Evolutionary conservation across 2,888 invertebrate genomes (phyloP).

Genomic region (Platycnemis pennipes): DNA sequence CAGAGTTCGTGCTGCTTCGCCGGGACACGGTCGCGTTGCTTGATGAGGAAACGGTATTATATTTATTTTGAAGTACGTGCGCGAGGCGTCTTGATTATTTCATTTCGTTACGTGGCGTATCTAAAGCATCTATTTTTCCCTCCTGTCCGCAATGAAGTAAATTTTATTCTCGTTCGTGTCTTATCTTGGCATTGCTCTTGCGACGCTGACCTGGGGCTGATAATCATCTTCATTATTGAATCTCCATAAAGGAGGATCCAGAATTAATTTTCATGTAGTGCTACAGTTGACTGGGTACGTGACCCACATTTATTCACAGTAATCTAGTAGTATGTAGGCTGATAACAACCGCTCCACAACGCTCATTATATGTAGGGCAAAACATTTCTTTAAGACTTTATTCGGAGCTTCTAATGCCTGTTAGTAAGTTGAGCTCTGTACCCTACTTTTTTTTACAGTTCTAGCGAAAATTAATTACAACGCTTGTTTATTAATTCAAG

Average conservation of each 20-base stretch:
- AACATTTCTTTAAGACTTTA: no score
- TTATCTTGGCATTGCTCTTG: background rate
- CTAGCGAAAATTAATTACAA: no score
- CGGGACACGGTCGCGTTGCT: background rate
- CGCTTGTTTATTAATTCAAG: no score
- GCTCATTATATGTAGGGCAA: no score
- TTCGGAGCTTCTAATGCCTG: no score
- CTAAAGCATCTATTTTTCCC: background rate
- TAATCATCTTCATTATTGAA: background rate
- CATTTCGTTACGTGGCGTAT: background rate
- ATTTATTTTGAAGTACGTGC: conserved; percentile 20
- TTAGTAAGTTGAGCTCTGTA: no score
- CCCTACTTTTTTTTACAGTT: no score
- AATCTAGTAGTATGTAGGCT: no score
- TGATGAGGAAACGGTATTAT: background rate
- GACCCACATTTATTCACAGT: background rate
- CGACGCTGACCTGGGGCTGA: background rate
- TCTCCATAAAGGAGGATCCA: background rate
- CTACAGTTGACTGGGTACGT: background rate
- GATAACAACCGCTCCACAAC: no score
- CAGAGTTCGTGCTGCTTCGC: background rate
- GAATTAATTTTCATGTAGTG: background rate
- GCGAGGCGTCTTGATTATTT: background rate
- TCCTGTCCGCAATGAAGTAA: background rate
- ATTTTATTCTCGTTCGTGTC: conserved; percentile 24